phyloP scores from a whole-genome alignment of 2,888 invertebrate species.

The Cephus nigrinus region DNA sequence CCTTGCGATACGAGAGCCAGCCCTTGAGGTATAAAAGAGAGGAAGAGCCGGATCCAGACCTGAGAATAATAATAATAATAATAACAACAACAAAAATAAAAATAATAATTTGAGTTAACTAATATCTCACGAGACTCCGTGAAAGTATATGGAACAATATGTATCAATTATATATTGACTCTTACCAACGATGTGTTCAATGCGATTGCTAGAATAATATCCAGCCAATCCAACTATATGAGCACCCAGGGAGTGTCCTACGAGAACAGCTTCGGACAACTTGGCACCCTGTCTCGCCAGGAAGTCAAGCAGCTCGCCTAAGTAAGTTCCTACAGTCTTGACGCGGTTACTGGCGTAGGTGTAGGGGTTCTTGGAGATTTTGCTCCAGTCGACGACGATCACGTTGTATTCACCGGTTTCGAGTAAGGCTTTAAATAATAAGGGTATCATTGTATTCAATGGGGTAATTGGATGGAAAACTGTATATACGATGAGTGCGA shows the following conservation, averaged over 20 bases:
- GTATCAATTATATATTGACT: too few species aligned
- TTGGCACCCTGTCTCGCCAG: constrained; percentile 40
- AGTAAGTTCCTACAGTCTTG: constrained; percentile 33
- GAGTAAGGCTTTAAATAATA: constrained; percentile 42
- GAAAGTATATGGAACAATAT: too few species aligned
- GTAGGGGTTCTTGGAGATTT: constrained; percentile 37
- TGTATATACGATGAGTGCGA: too few species aligned
- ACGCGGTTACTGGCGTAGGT: constrained; percentile 39
- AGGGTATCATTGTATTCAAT: too few species aligned
- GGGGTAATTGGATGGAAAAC: too few species aligned
- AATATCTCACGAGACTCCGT: too few species aligned
- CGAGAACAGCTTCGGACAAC: constrained; percentile 36
- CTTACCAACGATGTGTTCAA: constrained; percentile 48
- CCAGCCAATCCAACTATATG: constrained; percentile 54
- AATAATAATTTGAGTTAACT: too few species aligned
- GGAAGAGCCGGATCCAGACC: constrained; percentile 62
- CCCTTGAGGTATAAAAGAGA: constrained; percentile 41
- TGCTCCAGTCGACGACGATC: constrained; percentile 54
- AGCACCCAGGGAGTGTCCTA: constrained; percentile 57
- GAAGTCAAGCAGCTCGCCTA: constrained; percentile 49
- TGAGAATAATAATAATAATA: too few species aligned
- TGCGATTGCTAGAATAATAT: constrained; percentile 30
- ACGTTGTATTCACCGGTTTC: constrained; percentile 48
- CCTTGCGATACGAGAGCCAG: constrained; percentile 49
- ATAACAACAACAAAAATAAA: too few species aligned